Conservation (phyloP, 2,797 vertebrate species). For the Furcifer pardalis region DNA sequence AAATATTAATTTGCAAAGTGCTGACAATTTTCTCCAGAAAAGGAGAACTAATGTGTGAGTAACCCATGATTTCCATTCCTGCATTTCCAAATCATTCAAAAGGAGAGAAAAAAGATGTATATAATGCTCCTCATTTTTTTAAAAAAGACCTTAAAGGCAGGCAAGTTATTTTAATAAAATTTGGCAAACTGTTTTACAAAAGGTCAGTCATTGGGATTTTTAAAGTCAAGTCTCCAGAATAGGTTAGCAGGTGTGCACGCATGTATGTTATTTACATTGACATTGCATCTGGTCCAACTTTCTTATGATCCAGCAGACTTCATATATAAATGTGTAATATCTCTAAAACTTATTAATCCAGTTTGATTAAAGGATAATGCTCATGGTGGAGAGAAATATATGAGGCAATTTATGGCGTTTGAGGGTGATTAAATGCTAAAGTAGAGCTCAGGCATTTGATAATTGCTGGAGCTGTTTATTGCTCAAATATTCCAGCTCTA, state of each 20-base stretch:
- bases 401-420: conserved; percentile 68
- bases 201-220: neutral
- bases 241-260: conserved; percentile 11
- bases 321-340: conserved; percentile 43
- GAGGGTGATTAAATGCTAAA: conserved; percentile 70
- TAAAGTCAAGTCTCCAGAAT: neutral
- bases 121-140: neutral
- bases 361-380: conserved; percentile 59
- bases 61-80: neutral
- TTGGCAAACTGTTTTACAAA: neutral
- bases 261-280: conserved; percentile 24
- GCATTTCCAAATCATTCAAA: neutral
- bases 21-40: neutral
- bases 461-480: conserved; percentile 71
- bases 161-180: neutral
- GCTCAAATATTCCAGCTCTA: conserved; percentile 42
- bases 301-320: conserved; percentile 44
- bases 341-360: conserved; percentile 57
- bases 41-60: neutral
- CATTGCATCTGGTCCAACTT: conserved; percentile 29
- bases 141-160: neutral
- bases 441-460: conserved; percentile 60
- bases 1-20: neutral
- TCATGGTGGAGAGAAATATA: conserved; percentile 57
- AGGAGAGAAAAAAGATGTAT: neutral